Evolutionary conservation across 2,888 invertebrate species (phyloP), one percentile per base, ranked within the genome.

Genomic region (Chydorus sphaericus): DNA sequence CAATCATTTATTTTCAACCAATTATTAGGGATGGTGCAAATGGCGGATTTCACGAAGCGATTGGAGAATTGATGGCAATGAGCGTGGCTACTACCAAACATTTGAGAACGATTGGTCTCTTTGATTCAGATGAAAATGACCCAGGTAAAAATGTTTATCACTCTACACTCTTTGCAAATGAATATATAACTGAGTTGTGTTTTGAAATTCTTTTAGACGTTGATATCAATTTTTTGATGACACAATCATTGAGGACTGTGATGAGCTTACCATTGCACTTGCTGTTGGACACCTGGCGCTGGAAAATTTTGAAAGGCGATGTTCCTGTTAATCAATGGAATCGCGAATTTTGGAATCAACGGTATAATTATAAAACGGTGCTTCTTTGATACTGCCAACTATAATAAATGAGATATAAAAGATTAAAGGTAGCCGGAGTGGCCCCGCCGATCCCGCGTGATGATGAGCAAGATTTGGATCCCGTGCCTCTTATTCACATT

Each of bases 1-100:
- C 11, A 50, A 16, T 50, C n/a, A n/a, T n/a, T n/a, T n/a, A n/a
- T n/a, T n/a, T n/a, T n/a, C 10, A 30, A 29, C 20, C n/a, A 23
- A 14, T 48, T 2, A 14, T 14, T 30, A 65, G 65, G 52, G 64
- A 64, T 49, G 66, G 66, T 14, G 63, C 63, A 8, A 65, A 66
- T 57, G 63, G 63, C 44, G 69, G 69, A n/a, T 69, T 69, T 56
- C 69, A 69, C 59, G 69, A 72, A 61, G 66, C 66, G 23, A 62
- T 70, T 31, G 70, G 70, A 1, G 70, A 70, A 56, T 61, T 67
- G 16, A 63, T 70, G 60, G 63, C 67, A 16, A 62, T 69, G 59
- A 64, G 66, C 16, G 66, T 69, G 14, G 65, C 70, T 4, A 72
- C 72, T 14, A 71, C 71, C 1, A 64, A 65, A 44, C 71, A 72